phyloP scores from a whole-genome alignment of 2,888 invertebrate genomes.

The Drosophila diplacantha region DNA sequence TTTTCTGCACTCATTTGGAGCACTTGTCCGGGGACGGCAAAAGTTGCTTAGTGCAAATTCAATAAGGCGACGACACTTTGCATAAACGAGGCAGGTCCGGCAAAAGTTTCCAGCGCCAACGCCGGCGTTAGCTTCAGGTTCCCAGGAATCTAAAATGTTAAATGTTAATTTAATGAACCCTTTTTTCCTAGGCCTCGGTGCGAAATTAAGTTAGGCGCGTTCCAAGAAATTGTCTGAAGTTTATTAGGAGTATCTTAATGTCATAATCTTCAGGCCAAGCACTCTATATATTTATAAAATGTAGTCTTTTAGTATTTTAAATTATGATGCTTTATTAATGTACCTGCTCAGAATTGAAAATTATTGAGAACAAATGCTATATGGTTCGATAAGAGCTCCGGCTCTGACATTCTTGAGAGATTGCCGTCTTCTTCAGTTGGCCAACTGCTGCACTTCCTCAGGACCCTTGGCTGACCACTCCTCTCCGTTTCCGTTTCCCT shows the following conservation, averaged over 20 bases:
- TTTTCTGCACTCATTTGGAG: slow-evolving; percentile 55
- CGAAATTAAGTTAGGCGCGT: slow-evolving; percentile 1
- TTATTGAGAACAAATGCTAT: background rate
- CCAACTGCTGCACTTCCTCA: slow-evolving; percentile 23
- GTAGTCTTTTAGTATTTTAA: background rate
- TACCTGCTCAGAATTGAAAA: too few relatives aligned
- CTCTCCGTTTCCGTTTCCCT: background rate
- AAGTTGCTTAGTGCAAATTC: slow-evolving; percentile 58
- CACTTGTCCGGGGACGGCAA: slow-evolving; percentile 48
- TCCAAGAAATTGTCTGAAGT: background rate
- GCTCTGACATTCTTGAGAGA: slow-evolving; percentile 15
- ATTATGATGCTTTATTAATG: background rate
- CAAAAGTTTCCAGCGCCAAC: slow-evolving; percentile 35
- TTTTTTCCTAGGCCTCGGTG: slow-evolving; percentile 10
- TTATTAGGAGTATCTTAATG: background rate
- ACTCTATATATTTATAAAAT: background rate
- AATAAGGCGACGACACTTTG: slow-evolving; percentile 57
- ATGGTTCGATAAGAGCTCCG: slow-evolving; percentile 3
- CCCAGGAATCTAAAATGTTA: slow-evolving; percentile 29
- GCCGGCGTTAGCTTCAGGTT: background rate
- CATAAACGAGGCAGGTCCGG: slow-evolving; percentile 50
- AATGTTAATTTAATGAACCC: slow-evolving; percentile 58
- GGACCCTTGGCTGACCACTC: slow-evolving; percentile 4
- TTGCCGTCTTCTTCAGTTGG: slow-evolving; percentile 11
- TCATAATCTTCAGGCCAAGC: background rate